These are phyloP conservation scores for Semaprochilodus insignis DNA, from an alignment of 2,797 vertebrate genomes.

Conservation along the genomic window DNA sequence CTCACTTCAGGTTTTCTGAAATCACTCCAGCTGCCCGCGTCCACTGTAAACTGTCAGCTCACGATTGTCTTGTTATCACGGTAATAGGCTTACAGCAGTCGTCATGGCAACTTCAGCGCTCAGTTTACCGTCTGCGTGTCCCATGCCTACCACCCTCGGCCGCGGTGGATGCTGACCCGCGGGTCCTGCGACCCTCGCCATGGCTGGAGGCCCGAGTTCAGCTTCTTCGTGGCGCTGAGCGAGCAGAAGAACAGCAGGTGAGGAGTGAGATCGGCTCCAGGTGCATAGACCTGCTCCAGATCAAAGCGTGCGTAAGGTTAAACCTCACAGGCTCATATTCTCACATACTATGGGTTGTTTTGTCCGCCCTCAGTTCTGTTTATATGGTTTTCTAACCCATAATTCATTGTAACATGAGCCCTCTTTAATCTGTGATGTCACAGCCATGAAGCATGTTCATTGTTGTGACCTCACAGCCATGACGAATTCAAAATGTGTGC, in stretches of 20 bases:
- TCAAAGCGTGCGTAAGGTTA: background rate
- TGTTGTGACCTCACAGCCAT: no score
- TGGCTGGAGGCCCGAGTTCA: slow-evolving; percentile 93
- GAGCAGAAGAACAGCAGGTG: slow-evolving; percentile 90
- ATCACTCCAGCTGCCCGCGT: slow-evolving; percentile 10
- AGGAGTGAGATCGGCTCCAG: slow-evolving; percentile 36
- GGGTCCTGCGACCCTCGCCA: slow-evolving; percentile 86
- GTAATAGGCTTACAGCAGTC: slow-evolving; percentile 90
- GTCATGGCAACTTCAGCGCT: slow-evolving; percentile 93
- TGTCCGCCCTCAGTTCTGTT: background rate
- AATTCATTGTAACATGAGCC: background rate
- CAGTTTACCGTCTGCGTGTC: slow-evolving; percentile 97
- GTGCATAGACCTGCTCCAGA: background rate
- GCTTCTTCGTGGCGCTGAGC: slow-evolving; percentile 88
- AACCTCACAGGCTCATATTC: background rate
- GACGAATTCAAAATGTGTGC: no score
- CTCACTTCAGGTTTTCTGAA: background rate
- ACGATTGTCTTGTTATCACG: slow-evolving; percentile 49
- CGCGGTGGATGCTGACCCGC: slow-evolving; percentile 95
- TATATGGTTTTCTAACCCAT: background rate
- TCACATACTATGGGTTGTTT: no score
- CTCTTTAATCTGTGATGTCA: no score
- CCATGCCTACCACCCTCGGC: slow-evolving; percentile 90
- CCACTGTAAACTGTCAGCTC: slow-evolving; percentile 34
- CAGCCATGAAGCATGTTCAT: no score